Conservation (phyloP, 2,797 vertebrate species). For the Melopsittacus undulatus region DNA sequence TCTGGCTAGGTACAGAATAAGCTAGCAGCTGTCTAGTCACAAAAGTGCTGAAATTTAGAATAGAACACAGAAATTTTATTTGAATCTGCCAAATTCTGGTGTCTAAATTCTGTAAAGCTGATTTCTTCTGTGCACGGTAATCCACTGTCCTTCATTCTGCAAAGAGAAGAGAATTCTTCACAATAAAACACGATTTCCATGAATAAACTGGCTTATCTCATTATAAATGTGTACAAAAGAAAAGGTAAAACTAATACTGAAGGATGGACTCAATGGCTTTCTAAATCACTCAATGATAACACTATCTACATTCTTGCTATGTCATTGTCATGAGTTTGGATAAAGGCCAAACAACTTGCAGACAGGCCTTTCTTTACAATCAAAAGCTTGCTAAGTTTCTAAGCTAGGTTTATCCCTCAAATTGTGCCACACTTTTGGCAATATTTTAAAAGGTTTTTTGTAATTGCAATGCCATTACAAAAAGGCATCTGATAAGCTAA, state of each 20-base stretch:
- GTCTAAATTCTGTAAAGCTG: neutral
- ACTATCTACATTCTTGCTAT: neutral
- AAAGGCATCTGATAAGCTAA: neutral
- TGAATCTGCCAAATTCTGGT: neutral
- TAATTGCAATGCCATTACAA: neutral
- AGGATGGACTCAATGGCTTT: neutral
- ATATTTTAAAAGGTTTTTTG: neutral
- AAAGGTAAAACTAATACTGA: neutral
- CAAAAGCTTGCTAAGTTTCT: slow-evolving; percentile 2
- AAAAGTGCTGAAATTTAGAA: neutral
- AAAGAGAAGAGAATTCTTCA: neutral
- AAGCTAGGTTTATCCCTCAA: neutral
- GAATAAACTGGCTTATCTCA: neutral
- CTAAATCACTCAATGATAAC: neutral
- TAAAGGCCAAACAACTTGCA: slow-evolving; percentile 1
- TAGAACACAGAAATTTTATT: neutral
- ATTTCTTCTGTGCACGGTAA: neutral
- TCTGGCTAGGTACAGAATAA: neutral
- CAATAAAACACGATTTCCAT: neutral
- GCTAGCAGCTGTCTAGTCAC: neutral
- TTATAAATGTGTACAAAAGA: neutral
- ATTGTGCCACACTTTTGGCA: neutral
- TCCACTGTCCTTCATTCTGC: neutral
- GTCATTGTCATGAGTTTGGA: neutral
- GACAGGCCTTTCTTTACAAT: neutral